A percentile compares a stretch with the other conserved stretches of the same genome.
These are phyloP conservation scores for Melipona bicolor DNA, from an alignment of 2,888 invertebrate species.

Conservation along the genomic window DNA sequence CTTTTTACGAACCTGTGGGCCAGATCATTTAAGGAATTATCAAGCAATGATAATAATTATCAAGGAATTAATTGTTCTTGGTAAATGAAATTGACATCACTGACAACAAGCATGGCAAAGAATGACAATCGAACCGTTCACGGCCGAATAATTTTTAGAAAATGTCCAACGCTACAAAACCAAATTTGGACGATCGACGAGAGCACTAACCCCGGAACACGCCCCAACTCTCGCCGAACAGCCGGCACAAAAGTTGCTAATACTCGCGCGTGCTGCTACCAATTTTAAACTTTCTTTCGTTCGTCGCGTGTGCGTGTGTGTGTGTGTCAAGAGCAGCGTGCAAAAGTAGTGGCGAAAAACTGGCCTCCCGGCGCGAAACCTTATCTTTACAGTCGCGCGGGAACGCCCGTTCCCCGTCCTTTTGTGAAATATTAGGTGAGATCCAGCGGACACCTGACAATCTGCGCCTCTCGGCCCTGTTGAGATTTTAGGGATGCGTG, in stretches of 20 bases:
- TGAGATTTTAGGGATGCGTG: constrained; percentile 62
- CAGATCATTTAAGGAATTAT: too few relatives aligned
- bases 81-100: too few relatives aligned
- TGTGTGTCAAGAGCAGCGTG: not conserved
- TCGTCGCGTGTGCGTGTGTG: not conserved
- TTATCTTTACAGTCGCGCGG: not conserved
- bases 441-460: constrained; percentile 53
- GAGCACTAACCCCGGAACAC: too few relatives aligned
- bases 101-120: too few relatives aligned
- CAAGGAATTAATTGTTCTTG: too few relatives aligned
- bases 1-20: not conserved
- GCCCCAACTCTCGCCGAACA: too few relatives aligned
- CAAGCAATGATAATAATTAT: too few relatives aligned
- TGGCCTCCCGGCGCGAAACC: constrained; percentile 3
- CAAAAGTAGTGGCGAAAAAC: not conserved
- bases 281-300: not conserved
- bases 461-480: constrained; percentile 39
- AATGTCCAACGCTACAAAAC: too few relatives aligned
- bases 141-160: too few relatives aligned
- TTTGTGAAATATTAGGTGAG: constrained; percentile 52
- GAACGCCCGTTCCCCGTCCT: not conserved
- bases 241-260: not conserved
- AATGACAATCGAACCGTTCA: too few relatives aligned
- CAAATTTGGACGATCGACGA: too few relatives aligned
- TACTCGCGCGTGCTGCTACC: not conserved